phyloP scores from a whole-genome alignment of 2,888 invertebrate species.

The Chrysina gloriosa region DNA sequence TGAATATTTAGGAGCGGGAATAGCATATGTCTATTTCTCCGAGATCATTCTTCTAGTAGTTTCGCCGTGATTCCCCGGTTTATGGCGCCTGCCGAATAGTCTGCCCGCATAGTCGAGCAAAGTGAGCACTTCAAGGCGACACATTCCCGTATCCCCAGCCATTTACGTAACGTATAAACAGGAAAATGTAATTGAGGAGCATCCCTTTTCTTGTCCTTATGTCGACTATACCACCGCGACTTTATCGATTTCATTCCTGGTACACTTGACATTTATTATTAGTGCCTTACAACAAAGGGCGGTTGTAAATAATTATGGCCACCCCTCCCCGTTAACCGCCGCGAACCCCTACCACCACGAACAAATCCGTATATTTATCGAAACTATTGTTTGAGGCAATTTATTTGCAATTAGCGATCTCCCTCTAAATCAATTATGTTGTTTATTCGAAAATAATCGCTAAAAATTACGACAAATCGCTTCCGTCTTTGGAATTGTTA shows the following conservation, averaged over 20 bases:
- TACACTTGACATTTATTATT: constrained; percentile 48
- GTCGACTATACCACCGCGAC: constrained; percentile 27
- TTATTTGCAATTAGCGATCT: constrained; percentile 15
- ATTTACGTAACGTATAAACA: constrained; percentile 53
- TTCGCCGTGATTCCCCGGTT: constrained; percentile 52
- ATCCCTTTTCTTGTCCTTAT: constrained; percentile 46
- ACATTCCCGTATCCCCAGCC: constrained; percentile 46
- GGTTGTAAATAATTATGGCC: constrained; percentile 41
- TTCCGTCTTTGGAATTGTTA: constrained; percentile 14
- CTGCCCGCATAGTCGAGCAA: constrained; percentile 47
- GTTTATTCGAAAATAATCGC: constrained; percentile 22
- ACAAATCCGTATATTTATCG: background rate
- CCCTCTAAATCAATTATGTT: background rate
- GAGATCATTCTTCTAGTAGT: constrained; percentile 48
- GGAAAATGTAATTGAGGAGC: constrained; percentile 54
- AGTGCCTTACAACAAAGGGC: constrained; percentile 45
- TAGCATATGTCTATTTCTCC: constrained; percentile 52
- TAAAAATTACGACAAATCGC: constrained; percentile 13
- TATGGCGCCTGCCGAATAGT: constrained; percentile 52
- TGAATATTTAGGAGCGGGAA: constrained; percentile 50
- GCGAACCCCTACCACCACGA: background rate
- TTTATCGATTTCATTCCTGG: constrained; percentile 44
- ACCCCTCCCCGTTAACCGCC: background rate
- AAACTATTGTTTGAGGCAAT: constrained; percentile 7
- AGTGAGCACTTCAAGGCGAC: constrained; percentile 51